Evolutionary conservation across 2,888 invertebrate species (phyloP).

Genomic region (Disparrhopalites patrizii): DNA sequence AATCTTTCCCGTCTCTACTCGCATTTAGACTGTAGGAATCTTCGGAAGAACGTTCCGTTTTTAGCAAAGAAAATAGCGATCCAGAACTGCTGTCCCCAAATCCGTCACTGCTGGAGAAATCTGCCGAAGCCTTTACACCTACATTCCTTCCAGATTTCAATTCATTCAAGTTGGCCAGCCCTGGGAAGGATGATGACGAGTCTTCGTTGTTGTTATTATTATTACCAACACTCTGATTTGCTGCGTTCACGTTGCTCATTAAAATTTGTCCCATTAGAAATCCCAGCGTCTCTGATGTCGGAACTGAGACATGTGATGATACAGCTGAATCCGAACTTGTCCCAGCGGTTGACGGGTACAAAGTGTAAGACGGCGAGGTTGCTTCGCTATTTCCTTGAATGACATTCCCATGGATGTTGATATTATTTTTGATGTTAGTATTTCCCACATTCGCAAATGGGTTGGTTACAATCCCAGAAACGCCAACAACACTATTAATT

Average conservation of each 20-base stretch:
- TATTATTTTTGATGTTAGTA: too few relatives aligned
- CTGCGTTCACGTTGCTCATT: background rate
- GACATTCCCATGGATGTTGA: background rate
- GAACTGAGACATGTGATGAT: too few relatives aligned
- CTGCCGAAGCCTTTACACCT: constrained; percentile 3
- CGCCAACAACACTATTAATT: too few relatives aligned
- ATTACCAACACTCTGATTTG: background rate
- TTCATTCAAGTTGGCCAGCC: constrained; percentile 10
- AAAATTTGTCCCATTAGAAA: too few relatives aligned
- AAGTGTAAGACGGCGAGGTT: background rate
- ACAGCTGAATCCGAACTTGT: background rate
- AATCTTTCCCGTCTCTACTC: background rate
- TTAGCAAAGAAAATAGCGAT: constrained; percentile 48
- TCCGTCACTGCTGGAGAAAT: constrained; percentile 26
- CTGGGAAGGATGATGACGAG: background rate
- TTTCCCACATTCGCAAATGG: too few relatives aligned
- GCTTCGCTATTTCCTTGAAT: too few relatives aligned
- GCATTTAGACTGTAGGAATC: constrained; percentile 48
- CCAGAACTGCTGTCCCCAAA: constrained; percentile 23
- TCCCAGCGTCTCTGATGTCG: too few relatives aligned
- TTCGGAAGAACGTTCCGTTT: constrained; percentile 48
- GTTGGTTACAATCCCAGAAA: too few relatives aligned
- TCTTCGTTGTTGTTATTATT: background rate
- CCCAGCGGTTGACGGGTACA: background rate
- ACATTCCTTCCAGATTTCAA: background rate